Base-by-base conservation (phyloP, 92 coral and sea anemone species). In the Porites cylindrica region DNA sequence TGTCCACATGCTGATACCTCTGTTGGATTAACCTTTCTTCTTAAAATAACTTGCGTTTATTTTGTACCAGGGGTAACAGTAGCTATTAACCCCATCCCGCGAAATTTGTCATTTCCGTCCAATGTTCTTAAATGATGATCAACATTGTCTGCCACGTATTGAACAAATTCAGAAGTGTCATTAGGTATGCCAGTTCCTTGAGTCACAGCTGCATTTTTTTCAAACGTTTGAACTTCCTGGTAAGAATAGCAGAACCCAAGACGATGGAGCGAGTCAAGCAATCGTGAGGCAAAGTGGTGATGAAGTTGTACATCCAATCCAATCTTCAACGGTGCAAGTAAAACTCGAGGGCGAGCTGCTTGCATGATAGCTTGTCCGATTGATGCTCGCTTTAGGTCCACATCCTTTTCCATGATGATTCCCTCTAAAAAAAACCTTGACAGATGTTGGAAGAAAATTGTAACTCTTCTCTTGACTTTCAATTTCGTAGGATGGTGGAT, bases 271-370 rank as follows among this genome's bases (percentile, higher is more conserved):
- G 81, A 54, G 66, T 92, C 93, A 4, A 90, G 80, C 68, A 92
- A 90, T 7, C 91, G 77, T 8, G 95, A 93, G 5, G 89, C 86
- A 61, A 69, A 93, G 16, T 66, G 38, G 70, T 89, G 95, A 60
- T 92, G 89, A 3, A 92, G 86, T 73, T 92, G 95, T 47, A 92
- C 67, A 1, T 78, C 93, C 14, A 92, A 20, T 2, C 93, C 93
- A 24, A 92, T 56, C 18, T 50, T 12, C 7, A 92, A 59, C 3
- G 93, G 91, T 24, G 91, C 91, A 61, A 92, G 70, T 11, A 89
- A 4, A 1, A 47, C 88, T 38, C 91, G 88, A 6, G 91, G 93
- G 17, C 95, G 63, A 7, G 89, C 75, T 8, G 89, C 73, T 65
- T 91, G 43, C 43, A 38, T 38, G 6, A 38, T 3, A 38, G 43